Base-by-base conservation (phyloP, 2,888 invertebrate species). In the Tachina grossa region DNA sequence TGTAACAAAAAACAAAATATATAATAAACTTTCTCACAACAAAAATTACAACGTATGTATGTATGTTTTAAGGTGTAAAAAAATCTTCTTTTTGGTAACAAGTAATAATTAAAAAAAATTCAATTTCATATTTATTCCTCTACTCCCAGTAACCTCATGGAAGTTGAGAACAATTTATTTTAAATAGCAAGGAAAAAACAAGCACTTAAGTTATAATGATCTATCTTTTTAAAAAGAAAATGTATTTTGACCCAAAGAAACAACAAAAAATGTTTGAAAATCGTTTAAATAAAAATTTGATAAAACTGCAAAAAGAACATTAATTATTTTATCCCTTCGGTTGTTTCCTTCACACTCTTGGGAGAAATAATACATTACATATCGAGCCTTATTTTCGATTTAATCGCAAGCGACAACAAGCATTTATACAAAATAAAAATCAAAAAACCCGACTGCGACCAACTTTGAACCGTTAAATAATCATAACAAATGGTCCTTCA, bases 261-360 rank as follows among this genome's bases (percentile, higher is more conserved):
- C 68, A 83, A 83, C 57, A 82, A 72, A 72, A 74, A 78, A 75
- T 76, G 84, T 88, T 88, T 86, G 75, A 88, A 86, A 87, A 74
- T 85, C 83, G 88, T 87, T 88, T 88, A 85, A 87, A 88, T 88
- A 88, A 88, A 88, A 87, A 85, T 84, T 88, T 88, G 84, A 87
- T 87, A 87, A 87, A 87, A 87, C 47, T 14, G 13, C 39, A 61
- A 81, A 68, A 79, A 79, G 6, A n/a, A 14, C 9, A 8, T 13
- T 45, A 11, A 16, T 57, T 39, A 57, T 57, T 39, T 57, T 57
- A 31, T 31, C 31, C 9, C 11, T 22, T 55, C 22, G 19, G 22
- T 10, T 22, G 59, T 59, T 55, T 31, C 31, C 31, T 31, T 0
- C 31, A 31, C 6, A 31, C 31, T 31, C 6, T 31, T 31, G 31